Evolutionary conservation across 1,140 invertebrate genomes (phyloP), one percentile per base, ranked within the genome.

Genomic region (Aleiodes sp.): DNA sequence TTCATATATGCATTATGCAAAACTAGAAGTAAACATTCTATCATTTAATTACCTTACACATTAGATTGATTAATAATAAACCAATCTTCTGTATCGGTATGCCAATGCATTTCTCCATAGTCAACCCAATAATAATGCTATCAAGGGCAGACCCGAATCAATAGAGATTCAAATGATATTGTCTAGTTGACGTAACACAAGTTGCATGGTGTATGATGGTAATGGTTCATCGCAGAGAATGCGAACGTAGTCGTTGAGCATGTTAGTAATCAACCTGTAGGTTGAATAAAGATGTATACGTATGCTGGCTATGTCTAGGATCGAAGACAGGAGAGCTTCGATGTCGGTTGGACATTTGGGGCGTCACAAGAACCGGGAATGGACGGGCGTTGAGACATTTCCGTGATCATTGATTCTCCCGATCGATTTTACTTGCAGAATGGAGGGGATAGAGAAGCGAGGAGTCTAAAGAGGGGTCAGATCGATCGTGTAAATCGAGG

Each of bases 311-410:
- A 52, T 1, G 14, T 2, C 10, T 16, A 16, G 39, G 46, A 52
- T 52, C 46, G 46, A 52, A 52, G 46, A 52, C 46, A 52, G 21
- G 46, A 52, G 46, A 24, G 46, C 46, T 52, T 52, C 26, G 46
- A 52, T 52, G 46, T 52, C 26, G 16, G 16, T 24, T 52, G 26
- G 46, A 52, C 46, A 24, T 52, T 52, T 24, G 21, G 46, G 21
- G 46, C 46, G 46, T 52, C 10, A 7, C 19, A 1, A 52, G 46
- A 2, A 52, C 16, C 46, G 46, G 39, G n/a, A 10, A 12, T 19
- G 21, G 21, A 52, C 46, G 46, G 21, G 46, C 46, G 16, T 52
- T 24, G 21, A 26, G 46, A 24, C 46, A 52, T 52, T 52, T 52
- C 46, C 46, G 46, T 52, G 46, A 52, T 52, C 16, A 52, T 52